Conservation (phyloP, 2,797 vertebrate species). For the Ctenosaura bakeri region DNA sequence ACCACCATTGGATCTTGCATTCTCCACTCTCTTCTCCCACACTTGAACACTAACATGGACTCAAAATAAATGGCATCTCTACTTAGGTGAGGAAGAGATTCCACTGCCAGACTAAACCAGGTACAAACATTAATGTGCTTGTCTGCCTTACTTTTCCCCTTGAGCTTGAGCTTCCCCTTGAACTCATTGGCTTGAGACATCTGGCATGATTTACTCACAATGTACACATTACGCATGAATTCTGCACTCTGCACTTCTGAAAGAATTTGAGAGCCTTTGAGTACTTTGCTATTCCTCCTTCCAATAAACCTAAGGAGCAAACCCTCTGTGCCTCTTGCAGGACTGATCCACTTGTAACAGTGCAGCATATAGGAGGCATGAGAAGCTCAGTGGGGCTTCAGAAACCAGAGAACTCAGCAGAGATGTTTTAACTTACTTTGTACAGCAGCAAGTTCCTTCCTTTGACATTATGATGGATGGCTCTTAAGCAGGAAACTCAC, state of each 20-base stretch:
- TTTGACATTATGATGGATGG: conserved; percentile 17
- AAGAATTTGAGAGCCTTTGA: background rate
- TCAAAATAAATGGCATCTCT: no score
- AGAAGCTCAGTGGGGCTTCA: background rate
- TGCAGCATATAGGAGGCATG: background rate
- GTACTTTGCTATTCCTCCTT: background rate
- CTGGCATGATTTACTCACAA: background rate
- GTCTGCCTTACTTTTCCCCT: background rate
- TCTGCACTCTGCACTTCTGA: background rate
- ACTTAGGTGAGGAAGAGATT: background rate
- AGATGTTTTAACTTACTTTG: background rate
- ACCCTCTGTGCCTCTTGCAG: background rate
- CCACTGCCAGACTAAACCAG: no score
- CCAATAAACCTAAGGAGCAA: no score
- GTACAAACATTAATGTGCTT: background rate
- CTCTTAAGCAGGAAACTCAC: background rate
- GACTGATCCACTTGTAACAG: background rate
- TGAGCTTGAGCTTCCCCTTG: no score
- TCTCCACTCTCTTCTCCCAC: background rate
- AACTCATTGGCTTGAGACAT: background rate
- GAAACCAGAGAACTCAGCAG: background rate
- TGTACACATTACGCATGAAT: background rate
- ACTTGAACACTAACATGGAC: background rate
- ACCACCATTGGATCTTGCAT: background rate
- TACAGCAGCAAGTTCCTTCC: background rate